Conservation (phyloP, 2,888 invertebrate species). For the Philereme transversata region DNA sequence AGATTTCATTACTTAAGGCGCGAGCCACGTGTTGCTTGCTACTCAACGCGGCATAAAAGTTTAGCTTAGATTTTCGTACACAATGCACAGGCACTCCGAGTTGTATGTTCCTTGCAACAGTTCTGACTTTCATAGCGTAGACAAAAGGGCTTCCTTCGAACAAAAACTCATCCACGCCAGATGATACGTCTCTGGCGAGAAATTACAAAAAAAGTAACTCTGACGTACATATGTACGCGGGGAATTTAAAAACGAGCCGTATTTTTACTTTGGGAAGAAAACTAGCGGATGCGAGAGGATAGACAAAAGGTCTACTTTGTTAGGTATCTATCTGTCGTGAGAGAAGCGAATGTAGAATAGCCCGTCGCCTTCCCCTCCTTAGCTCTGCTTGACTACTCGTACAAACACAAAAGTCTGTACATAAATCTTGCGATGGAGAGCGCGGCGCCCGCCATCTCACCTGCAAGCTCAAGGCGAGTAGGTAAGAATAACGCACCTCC, state of each 20-base stretch:
- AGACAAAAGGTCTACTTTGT: conserved; percentile 79
- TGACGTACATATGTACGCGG: conserved; percentile 60
- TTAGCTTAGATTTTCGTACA: conserved; percentile 74
- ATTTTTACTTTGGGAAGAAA: conserved; percentile 72
- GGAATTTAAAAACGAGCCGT: conserved; percentile 73
- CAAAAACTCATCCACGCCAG: conserved; percentile 82
- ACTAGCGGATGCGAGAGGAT: conserved; percentile 73
- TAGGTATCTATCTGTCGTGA: conserved; percentile 71
- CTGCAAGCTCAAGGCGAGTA: conserved; percentile 21
- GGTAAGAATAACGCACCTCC: conserved; percentile 57
- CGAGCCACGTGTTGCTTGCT: conserved; percentile 71
- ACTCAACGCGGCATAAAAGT: conserved; percentile 58
- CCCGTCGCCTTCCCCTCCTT: conserved; percentile 49
- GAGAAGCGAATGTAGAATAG: conserved; percentile 80
- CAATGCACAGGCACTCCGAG: conserved; percentile 71
- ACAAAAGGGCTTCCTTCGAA: conserved; percentile 80
- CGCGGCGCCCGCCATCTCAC: conserved; percentile 68
- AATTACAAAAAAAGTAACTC: conserved; percentile 74
- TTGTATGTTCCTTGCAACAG: conserved; percentile 78
- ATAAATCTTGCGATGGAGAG: conserved; percentile 80
- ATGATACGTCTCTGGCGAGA: conserved; percentile 83
- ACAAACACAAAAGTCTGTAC: conserved; percentile 83
- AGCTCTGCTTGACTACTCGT: conserved; percentile 75
- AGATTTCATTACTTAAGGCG: conserved; percentile 73
- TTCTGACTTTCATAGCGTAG: conserved; percentile 78